A percentile compares a stretch with the other conserved stretches of the same genome.
These are phyloP conservation scores for Acestrorhynchus altus DNA, from an alignment of 2,797 vertebrate genomes.

Conservation along the genomic window DNA sequence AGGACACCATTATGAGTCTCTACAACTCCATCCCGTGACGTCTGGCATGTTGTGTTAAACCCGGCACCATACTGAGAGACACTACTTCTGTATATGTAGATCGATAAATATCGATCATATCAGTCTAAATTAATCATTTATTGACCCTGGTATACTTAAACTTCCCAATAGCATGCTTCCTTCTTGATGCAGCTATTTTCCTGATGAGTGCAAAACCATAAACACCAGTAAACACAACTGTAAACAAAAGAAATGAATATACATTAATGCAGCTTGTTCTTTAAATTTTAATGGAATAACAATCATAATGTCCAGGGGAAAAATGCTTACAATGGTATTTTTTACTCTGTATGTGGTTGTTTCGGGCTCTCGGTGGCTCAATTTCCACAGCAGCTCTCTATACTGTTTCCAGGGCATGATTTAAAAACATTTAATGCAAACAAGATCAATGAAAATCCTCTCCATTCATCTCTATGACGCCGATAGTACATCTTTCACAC, in stretches of 20 bases:
- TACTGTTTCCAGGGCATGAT: background rate
- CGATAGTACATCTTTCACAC: background rate
- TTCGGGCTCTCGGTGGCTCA: background rate
- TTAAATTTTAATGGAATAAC: conserved; percentile 76
- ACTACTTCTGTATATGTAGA: too few species aligned
- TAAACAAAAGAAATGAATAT: background rate
- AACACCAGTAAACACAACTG: background rate
- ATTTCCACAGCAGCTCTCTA: background rate
- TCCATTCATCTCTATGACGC: background rate
- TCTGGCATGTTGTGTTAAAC: too few species aligned
- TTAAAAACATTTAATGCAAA: conserved; percentile 3
- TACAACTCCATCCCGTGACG: too few species aligned
- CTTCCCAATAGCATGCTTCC: too few species aligned
- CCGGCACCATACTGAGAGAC: too few species aligned
- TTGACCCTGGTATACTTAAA: too few species aligned
- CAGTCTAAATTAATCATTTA: too few species aligned
- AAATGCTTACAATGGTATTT: conserved; percentile 58
- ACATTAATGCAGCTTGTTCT: conserved; percentile 59
- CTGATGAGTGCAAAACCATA: background rate
- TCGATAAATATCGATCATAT: too few species aligned
- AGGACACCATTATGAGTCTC: too few species aligned
- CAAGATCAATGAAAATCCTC: background rate
- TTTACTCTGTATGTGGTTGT: too few species aligned
- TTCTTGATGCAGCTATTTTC: too few species aligned
- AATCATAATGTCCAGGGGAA: conserved; percentile 61